Evolutionary conservation across 2,888 invertebrate genomes (phyloP), one percentile per base, ranked within the genome.

Genomic region (Heliconius aoede): DNA sequence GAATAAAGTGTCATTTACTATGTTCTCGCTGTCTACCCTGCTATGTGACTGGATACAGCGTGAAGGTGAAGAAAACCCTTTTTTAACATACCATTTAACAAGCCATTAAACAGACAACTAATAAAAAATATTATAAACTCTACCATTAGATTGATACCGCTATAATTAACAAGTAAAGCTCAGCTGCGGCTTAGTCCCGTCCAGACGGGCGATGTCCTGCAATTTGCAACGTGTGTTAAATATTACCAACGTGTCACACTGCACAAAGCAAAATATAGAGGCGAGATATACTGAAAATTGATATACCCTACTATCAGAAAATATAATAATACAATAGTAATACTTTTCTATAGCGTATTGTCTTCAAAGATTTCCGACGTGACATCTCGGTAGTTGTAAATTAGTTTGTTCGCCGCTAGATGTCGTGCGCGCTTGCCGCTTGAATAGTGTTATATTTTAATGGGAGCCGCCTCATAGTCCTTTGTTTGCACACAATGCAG

Each of bases 401-500:
- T 73, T 74, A 60, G 77, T 78, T 69, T 64, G 69, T 69, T 74
- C 78, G 58, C 72, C n/a, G 55, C 72, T 64, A 69, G 72, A 74
- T 74, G 78, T 72, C 74, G 74, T 64, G 76, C 74, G 28, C 36
- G 77, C 71, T 40, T 36, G 40, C 64, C 74, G 60, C 77, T 74
- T 67, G 61, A 67, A 58, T 76, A 76, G 79, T 76, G 76, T 74
- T 72, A 77, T 64, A 81, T 81, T 81, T 84, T 88, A 87, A 90
- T 88, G 87, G 88, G 85, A 80, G 82, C 79, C 82, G 85, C 82
- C 83, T 81, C 81, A 76, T 82, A 80, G 76, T 79, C 85, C 83
- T 85, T 89, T 91, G 89, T 90, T 86, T 85, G 80, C 74, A 78
- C 83, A 89, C 90, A 89, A 90, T 90, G 82, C 84, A 81, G 87